Evolutionary conservation across 2,113 vertebrate genomes (phyloP).

Genomic region (Pomatorhinus ruficollis): DNA sequence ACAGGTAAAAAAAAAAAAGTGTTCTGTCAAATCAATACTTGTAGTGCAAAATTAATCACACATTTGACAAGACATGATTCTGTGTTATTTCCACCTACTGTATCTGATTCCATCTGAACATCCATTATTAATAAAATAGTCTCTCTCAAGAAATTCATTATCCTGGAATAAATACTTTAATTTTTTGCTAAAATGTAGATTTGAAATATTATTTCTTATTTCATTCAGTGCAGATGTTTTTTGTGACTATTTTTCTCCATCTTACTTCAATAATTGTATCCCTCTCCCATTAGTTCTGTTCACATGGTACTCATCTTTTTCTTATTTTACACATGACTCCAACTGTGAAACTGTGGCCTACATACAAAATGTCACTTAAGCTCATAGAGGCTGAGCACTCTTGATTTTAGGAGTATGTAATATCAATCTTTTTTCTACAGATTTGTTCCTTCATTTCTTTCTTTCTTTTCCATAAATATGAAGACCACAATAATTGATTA

Average conservation of each 20-base stretch:
- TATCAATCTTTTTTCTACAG: neutral
- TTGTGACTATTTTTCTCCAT: neutral
- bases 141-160: conserved; percentile 21
- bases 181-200: neutral
- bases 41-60: conserved; percentile 61
- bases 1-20: conserved; percentile 52
- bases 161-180: conserved; percentile 20
- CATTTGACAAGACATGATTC: conserved; percentile 51
- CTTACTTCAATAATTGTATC: neutral
- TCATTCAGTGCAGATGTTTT: neutral
- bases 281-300: neutral
- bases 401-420: neutral
- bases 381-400: neutral
- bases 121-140: conserved; percentile 35
- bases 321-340: neutral
- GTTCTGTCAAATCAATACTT: conserved; percentile 57
- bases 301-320: neutral
- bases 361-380: neutral
- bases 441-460: neutral
- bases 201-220: neutral
- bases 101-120: conserved; percentile 13
- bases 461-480: neutral
- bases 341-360: conserved; percentile 12
- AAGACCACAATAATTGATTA: neutral
- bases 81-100: conserved; percentile 48